Base-by-base conservation (phyloP, 2,113 vertebrate genomes). In the Entelurus aequoreus region DNA sequence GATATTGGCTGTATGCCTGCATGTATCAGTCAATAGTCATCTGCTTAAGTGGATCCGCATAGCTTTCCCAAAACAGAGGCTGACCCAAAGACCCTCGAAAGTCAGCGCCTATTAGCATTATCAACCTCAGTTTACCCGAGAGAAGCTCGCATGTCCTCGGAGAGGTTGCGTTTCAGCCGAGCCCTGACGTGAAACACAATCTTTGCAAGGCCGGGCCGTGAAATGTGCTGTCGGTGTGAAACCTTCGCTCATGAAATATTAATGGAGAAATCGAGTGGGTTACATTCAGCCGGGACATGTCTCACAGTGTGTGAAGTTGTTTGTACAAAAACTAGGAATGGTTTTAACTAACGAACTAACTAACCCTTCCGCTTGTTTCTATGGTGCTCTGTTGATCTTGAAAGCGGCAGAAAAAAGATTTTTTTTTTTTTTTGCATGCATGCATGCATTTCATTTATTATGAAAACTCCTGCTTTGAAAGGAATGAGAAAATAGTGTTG, bases 141-240 rank as follows among this genome's bases (percentile, higher is more conserved):
- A 71, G 82, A 74, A 82, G 75, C 76, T 85, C 75, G 5, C 62
- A 49, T 85, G 46, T 77, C 82, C 50, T 28, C 36, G 0, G 42
- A 58, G 68, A 68, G 65, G 80, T 85, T 71, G 63, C 66, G 71
- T 86, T 87, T 86, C 84, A 58, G 28, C 50, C 68, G 48, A 81
- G 71, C 68, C 75, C 63, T 61, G 56, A 78, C 70, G 59, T 70
- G 84, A 82, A 88, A 88, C 83, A 74, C 66, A 73, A 85, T 81
- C 78, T 72, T 70, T 63, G 65, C 71, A 54, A 76, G 35, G 72
- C 79, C 64, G 75, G 84, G 79, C 84, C 84, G 81, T 83, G 85
- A 89, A 87, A 87, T 78, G 60, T 79, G 79, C 84, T 73, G 79
- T 83, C 79, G 77, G 69, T 76, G 77, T 76, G 77, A 86, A 82